Conservation (phyloP, 2,113 vertebrate species). For the Ammodytes dubius region DNA sequence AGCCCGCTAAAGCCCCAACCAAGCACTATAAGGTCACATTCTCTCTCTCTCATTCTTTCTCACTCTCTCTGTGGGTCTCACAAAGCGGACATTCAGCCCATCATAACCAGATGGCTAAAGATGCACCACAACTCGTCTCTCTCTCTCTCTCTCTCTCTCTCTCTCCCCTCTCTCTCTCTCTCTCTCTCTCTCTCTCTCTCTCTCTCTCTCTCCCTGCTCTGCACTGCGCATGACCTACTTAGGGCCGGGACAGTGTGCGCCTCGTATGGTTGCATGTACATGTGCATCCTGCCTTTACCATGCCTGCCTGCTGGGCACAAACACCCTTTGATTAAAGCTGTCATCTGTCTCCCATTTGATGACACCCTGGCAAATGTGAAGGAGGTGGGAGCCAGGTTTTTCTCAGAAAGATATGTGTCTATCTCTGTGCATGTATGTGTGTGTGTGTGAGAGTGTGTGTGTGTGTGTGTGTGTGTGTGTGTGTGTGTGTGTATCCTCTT, state of each 20-base stretch:
- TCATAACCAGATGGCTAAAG: slow-evolving; percentile 91
- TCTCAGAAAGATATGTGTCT: slow-evolving; percentile 13
- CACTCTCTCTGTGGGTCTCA: slow-evolving; percentile 62
- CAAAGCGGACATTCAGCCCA: slow-evolving; percentile 81
- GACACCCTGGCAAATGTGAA: slow-evolving; percentile 49
- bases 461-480: background rate
- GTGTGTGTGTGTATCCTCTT: background rate
- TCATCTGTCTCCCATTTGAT: slow-evolving; percentile 67
- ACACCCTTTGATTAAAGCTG: slow-evolving; percentile 77
- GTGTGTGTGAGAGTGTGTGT: background rate
- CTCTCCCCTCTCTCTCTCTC: no score
- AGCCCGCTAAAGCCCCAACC: slow-evolving; percentile 11
- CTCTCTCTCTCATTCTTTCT: slow-evolving; percentile 1
- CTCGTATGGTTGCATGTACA: slow-evolving; percentile 30
- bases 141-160: no score
- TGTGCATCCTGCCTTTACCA: slow-evolving; percentile 30
- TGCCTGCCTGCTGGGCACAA: slow-evolving; percentile 57
- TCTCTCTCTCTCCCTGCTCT: slow-evolving; percentile 18
- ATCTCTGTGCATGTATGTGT: background rate
- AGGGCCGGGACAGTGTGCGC: slow-evolving; percentile 61
- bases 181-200: no score
- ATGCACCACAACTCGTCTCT: slow-evolving; percentile 73
- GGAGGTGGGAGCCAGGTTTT: slow-evolving; percentile 39
- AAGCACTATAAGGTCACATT: slow-evolving; percentile 38
- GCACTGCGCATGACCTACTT: slow-evolving; percentile 78